Conservation (phyloP, 2,888 invertebrate species). For the Cantharis rustica region DNA sequence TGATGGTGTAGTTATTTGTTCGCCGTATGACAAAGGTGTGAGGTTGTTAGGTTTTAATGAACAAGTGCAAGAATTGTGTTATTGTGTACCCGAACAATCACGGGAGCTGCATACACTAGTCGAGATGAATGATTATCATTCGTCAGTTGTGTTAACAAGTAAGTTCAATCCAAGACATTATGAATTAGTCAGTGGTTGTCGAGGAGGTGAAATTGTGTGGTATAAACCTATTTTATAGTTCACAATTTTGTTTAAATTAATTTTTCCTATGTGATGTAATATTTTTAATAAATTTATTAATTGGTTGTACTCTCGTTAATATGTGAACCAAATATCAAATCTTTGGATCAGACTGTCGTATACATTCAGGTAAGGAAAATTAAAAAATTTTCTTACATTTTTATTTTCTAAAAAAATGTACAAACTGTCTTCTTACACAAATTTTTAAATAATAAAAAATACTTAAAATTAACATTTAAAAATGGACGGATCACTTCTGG, state of each 20-base stretch:
- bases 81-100: constrained; percentile 63
- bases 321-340: too few relatives aligned
- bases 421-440: not conserved
- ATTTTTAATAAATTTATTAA: not conserved
- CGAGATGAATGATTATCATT: constrained; percentile 73
- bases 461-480: not conserved
- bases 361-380: too few relatives aligned
- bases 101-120: constrained; percentile 68
- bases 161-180: constrained; percentile 89
- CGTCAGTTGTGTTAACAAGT: constrained; percentile 84
- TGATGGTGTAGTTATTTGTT: constrained; percentile 88
- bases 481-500: not conserved
- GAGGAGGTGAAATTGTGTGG: constrained; percentile 87
- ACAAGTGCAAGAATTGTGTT: constrained; percentile 77
- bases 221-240: constrained; percentile 71
- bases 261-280: not conserved
- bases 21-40: constrained; percentile 86
- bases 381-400: not conserved
- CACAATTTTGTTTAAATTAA: constrained; percentile 13
- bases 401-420: not conserved
- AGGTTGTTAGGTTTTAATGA: constrained; percentile 81
- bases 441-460: not conserved
- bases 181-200: constrained; percentile 87
- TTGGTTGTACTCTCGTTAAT: not conserved
- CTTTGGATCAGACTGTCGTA: too few relatives aligned